phyloP scores from a whole-genome alignment of 2,797 vertebrate species.

The Liparis tanakae region DNA sequence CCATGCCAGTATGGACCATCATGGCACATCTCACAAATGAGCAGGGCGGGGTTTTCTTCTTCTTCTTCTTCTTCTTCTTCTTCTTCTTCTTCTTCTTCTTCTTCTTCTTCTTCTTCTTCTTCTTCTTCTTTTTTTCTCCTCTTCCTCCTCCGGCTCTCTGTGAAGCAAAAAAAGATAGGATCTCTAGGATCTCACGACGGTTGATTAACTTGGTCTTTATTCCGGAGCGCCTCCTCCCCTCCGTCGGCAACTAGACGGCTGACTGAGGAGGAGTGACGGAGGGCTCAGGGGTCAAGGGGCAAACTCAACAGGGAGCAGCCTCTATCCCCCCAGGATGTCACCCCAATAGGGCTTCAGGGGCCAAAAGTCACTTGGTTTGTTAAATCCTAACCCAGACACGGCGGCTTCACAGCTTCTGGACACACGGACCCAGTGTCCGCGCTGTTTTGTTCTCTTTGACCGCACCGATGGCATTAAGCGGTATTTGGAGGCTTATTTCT shows the following conservation, averaged over 20 bases:
- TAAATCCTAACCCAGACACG: constrained; percentile 67
- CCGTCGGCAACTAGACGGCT: constrained; percentile 55
- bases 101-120: constrained; percentile 5
- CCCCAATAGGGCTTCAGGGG: constrained; percentile 52
- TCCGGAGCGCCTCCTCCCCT: constrained; percentile 37
- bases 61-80: constrained; percentile 13
- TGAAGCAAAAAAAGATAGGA: constrained; percentile 22
- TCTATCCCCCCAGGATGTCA: constrained; percentile 60
- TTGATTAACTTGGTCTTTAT: constrained; percentile 37
- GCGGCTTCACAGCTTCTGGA: constrained; percentile 38
- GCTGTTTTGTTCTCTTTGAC: neutral
- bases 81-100: constrained; percentile 18
- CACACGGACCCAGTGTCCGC: constrained; percentile 18
- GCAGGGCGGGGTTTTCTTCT: neutral
- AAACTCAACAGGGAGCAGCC: constrained; percentile 72
- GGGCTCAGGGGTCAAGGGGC: constrained; percentile 73
- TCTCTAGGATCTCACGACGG: constrained; percentile 30
- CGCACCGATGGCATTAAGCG: neutral
- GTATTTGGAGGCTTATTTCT: neutral
- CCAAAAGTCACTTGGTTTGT: constrained; percentile 75
- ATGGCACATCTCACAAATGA: constrained; percentile 40
- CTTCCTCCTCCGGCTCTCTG: constrained; percentile 6
- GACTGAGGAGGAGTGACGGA: constrained; percentile 70
- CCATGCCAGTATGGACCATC: constrained; percentile 20
- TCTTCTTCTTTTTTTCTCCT: constrained; percentile 18